Base-by-base conservation (phyloP, 2,797 vertebrate species). In the Sternotherus odoratus region DNA sequence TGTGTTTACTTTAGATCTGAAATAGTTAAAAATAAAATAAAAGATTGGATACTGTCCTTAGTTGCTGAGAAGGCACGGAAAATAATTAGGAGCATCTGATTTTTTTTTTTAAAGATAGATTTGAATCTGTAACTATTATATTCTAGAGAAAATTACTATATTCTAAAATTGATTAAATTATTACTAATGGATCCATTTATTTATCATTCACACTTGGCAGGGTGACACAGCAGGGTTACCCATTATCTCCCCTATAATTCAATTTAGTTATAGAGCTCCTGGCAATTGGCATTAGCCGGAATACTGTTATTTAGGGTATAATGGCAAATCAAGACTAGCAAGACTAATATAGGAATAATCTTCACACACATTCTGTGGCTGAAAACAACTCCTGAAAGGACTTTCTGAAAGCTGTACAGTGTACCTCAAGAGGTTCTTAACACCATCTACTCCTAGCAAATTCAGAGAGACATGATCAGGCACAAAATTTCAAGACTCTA, bases 141-240 rank as follows among this genome's bases (percentile, higher is more conserved):
- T 36, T 23, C 23, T 83, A 77, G 66, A 39, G 56, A 94, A 91
- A 91, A 92, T 86, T 80, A 82, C n/a, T 84, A 89, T 50, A 87
- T 0, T 3, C 13, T 88, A 95, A 95, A 75, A 48, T 13, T 43
- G 28, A 91, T 89, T 95, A 16, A 85, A 50, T 92, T 96, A 95
- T 50, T 79, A 91, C n/a, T 91, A 97, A 94, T 78, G 39, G 33
- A 77, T 94, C 82, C 95, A 94, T 92, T 95, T 94, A 86, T 83
- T 96, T 94, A 92, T 57, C 91, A 81, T 56, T 95, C 36, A 78
- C 79, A 87, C 83, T 93, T 91, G n/a, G 57, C 85, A 91, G 48
- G 92, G 79, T 53, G 78, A 77, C 83, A 94, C 90, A 93, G 91
- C 78, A 97, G 91, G 93, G 63, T 23, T 93, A 79, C 69, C n/a